Base-by-base conservation (phyloP, 2,113 vertebrate genomes). In the Stegastes partitus region DNA sequence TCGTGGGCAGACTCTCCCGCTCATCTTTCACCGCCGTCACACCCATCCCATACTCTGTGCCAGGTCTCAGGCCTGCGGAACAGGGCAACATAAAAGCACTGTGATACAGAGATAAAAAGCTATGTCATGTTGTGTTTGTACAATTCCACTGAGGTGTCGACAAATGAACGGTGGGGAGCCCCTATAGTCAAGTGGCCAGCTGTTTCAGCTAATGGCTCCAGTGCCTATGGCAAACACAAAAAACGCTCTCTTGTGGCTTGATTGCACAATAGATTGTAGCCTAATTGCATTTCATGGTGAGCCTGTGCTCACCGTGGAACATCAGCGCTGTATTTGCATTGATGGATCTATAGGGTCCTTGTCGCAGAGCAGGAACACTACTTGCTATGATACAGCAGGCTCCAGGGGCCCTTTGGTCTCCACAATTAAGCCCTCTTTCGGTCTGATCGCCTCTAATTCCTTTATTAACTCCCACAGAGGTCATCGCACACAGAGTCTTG, bases 41-140 rank as follows among this genome's bases (percentile, higher is more conserved):
- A 18, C 97, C 98, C 91, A 99, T 96, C 14, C 97, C 98, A 2
- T 99, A 99, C 82, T 99, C 98, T 0, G 96, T 98, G 58, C 97
- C 97, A 0, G 98, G 97, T 72, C 94, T 96, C 85, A 99, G 92
- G 84, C 95, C 98, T 99, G 37, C 1, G 55, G 49, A 69, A 84
- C 26, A 71, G 4, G 22, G 42, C 82, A 0, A 9, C 59, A 25
- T 10, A 75, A 79, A 73, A 50, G 63, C 49, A 34, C 12, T 31
- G 71, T 31, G 50, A 82, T 28, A 31, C 1, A 8, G 18, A 45
- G 55, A 74, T 62, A 18, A 79, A 74, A 88, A 77, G 63, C 58
- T 57, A 39, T 14, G 49, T 88, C 42, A 68, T 81, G 54, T 81
- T 71, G 68, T 51, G 25, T 89, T 83, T 78, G 49, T 62, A 28